Evolutionary conservation across 2,113 vertebrate species (phyloP).

Genomic region (Sylvilagus bachmani): DNA sequence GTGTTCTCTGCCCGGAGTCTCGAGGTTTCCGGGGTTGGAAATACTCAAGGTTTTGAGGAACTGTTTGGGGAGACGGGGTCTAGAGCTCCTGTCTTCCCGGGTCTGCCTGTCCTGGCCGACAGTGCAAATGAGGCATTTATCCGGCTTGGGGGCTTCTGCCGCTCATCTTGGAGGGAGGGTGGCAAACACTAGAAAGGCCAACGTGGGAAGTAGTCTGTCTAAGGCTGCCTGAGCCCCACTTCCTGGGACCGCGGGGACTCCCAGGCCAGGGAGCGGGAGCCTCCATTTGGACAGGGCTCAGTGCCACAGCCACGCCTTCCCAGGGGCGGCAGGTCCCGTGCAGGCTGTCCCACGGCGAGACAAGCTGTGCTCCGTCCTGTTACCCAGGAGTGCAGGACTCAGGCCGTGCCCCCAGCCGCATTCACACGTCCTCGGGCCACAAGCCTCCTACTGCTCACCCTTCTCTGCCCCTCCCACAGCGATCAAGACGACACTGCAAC

Average conservation of each 20-base stretch:
- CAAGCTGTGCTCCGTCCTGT: background rate
- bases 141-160: background rate
- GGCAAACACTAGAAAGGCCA: background rate
- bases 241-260: background rate
- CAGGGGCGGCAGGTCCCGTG: background rate
- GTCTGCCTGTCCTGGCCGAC: background rate
- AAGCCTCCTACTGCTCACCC: background rate
- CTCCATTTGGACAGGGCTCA: background rate
- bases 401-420: background rate
- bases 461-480: background rate
- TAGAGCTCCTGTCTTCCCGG: constrained; percentile 5
- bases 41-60: constrained; percentile 7
- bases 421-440: background rate
- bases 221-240: background rate
- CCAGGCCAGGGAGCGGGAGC: background rate
- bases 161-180: background rate
- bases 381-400: background rate
- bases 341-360: background rate
- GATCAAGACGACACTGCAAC: too few species aligned
- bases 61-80: background rate
- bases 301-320: background rate
- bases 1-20: too few species aligned
- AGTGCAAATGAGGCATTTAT: background rate
- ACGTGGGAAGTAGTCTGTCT: background rate
- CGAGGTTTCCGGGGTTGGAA: background rate